Base-by-base conservation (phyloP, 1,140 invertebrate genomes). In the Zelostemma sp. region DNA sequence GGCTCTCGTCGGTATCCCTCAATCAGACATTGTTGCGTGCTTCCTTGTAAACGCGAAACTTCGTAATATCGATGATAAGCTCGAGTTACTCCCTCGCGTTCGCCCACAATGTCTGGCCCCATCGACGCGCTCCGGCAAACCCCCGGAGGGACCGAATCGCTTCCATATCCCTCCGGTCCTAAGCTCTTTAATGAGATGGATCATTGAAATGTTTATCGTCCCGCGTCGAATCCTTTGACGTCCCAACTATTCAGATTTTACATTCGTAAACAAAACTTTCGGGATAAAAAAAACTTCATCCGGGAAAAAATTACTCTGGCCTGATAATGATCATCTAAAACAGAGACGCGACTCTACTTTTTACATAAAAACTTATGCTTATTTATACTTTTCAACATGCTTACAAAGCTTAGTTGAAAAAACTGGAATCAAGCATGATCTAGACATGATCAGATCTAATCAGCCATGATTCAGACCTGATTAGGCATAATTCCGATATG, bases 161-260 rank as follows among this genome's bases (percentile, higher is more conserved):
- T 79, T 78, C 72, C 66, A 73, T 69, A 76, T 69, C 76, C 77
- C 77, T 77, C 61, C 73, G 61, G 60, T 38, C 54, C 73, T 83
- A 81, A 84, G 74, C 81, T 74, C 76, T 77, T 77, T 84, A 84
- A 83, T 79, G 79, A 78, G 80, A 79, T 80, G 75, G 76, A 80
- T 82, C 75, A 80, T 81, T 82, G 75, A 70, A 68, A 75, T 59
- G 75, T 72, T 77, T 72, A 74, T 28, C 50, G 38, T n/a, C 35
- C 45, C 21, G 9, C 11, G 6, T 35, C 9, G 28, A 17, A n/a
- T 35, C 48, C 57, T 66, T 65, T 72, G 69, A 35, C 33, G 6
- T 8, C 21, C 3, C 21, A 8, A 25, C 21, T 25, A 25, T 25
- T 25, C 21, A 25, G n/a, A n/a, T n/a, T n/a, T n/a, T n/a, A n/a